Conservation (phyloP, 2,113 vertebrate genomes). For the Pardalotus punctatus region DNA sequence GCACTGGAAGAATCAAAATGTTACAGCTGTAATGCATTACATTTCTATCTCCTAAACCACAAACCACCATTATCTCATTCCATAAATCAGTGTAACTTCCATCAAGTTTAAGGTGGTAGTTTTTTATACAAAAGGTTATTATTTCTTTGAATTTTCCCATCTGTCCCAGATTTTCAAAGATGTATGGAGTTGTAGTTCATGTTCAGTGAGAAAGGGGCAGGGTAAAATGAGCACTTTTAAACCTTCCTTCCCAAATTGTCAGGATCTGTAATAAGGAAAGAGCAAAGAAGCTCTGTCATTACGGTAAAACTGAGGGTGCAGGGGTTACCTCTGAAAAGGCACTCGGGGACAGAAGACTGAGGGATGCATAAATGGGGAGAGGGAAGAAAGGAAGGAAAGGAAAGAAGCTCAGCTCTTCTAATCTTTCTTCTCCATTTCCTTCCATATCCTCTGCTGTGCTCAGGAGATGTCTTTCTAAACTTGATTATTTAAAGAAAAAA, state of each 20-base stretch:
- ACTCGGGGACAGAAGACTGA: neutral
- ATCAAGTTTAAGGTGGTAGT: neutral
- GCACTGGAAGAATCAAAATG: neutral
- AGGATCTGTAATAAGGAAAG: neutral
- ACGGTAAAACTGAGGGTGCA: fast-evolving
- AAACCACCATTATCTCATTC: neutral
- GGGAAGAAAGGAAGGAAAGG: neutral
- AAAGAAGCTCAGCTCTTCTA: neutral
- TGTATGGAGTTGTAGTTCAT: neutral
- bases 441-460: neutral
- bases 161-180: neutral
- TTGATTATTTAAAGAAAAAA: neutral
- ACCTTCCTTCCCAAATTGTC: neutral
- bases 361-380: neutral
- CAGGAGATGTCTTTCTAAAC: neutral
- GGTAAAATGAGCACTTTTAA: neutral
- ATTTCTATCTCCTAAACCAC: neutral
- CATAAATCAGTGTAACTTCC: neutral
- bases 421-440: neutral
- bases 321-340: neutral
- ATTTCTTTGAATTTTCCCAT: neutral
- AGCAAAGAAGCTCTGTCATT: neutral
- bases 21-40: neutral
- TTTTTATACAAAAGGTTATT: neutral
- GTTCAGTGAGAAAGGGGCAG: neutral